A percentile compares a stretch with the other conserved stretches of the same genome.
Conservation (phyloP, 2,888 invertebrate genomes). For the Corbicula japonica region DNA sequence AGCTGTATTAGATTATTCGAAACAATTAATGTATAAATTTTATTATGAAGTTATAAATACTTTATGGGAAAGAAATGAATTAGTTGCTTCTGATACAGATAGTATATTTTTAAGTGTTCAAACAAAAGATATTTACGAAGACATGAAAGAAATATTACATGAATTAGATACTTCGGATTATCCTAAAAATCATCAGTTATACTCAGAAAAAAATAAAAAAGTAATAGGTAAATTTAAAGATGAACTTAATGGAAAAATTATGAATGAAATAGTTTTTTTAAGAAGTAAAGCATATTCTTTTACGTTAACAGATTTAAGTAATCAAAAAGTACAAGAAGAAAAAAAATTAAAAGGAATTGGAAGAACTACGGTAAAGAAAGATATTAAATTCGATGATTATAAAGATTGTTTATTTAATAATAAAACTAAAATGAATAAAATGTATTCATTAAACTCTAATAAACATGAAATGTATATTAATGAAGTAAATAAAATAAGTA, state of each 20-base stretch:
- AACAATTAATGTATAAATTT: constrained; percentile 54
- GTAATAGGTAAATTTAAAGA: constrained; percentile 52
- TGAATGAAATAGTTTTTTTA: constrained; percentile 34
- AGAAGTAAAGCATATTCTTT: constrained; percentile 50
- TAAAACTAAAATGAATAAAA: no score
- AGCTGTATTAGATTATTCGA: constrained; percentile 48
- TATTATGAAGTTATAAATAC: constrained; percentile 48
- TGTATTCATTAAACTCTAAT: constrained; percentile 35
- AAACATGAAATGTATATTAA: constrained; percentile 49
- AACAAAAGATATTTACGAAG: constrained; percentile 48
- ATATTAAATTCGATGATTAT: constrained; percentile 22
- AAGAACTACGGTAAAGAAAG: constrained; percentile 8
- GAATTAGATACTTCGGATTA: constrained; percentile 46
- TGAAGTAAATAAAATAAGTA: no score
- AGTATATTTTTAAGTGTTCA: constrained; percentile 22
- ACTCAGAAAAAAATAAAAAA: constrained; percentile 45
- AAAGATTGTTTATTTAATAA: no score
- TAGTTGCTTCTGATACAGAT: constrained; percentile 25
- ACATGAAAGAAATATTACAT: constrained; percentile 43
- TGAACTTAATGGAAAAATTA: constrained; percentile 45
- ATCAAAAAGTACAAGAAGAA: no score
- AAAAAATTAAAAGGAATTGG: constrained; percentile 46
- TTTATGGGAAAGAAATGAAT: constrained; percentile 14
- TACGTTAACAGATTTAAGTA: constrained; percentile 11
- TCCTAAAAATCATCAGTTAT: constrained; percentile 44